Conservation (phyloP, 2,888 invertebrate species). For the Apamea monoglypha region DNA sequence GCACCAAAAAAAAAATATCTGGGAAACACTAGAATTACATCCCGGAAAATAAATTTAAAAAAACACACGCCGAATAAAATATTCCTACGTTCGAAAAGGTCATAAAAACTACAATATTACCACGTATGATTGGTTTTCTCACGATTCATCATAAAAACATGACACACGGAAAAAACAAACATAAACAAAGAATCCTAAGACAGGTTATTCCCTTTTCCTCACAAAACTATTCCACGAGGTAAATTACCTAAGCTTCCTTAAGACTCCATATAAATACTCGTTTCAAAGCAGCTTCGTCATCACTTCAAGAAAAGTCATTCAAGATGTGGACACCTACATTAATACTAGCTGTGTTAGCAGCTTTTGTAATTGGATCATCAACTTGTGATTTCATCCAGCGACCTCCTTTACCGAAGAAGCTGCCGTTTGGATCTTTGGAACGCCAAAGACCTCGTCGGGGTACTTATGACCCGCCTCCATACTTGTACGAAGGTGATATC, state of each 20-base stretch:
- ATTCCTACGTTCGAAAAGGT: neutral
- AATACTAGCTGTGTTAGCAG: slow-evolving; percentile 30
- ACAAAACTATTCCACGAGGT: neutral
- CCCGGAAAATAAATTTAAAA: neutral
- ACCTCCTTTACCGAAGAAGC: neutral
- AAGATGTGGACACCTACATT: slow-evolving; percentile 44
- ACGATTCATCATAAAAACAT: slow-evolving; percentile 2
- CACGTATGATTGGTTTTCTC: neutral
- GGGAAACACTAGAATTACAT: neutral
- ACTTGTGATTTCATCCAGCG: slow-evolving; percentile 3
- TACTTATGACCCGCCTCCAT: slow-evolving; percentile 37
- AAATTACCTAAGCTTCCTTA: slow-evolving; percentile 36
- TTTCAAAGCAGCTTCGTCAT: neutral
- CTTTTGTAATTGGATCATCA: slow-evolving; percentile 34
- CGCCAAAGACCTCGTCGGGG: slow-evolving; percentile 23
- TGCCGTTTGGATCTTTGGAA: neutral
- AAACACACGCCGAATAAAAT: neutral
- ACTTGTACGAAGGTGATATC: slow-evolving; percentile 30
- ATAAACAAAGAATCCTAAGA: neutral
- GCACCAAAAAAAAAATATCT: too few species aligned
- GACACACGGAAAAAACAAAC: slow-evolving; percentile 16
- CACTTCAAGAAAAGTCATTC: slow-evolving; percentile 10
- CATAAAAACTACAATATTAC: neutral
- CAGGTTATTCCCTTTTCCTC: slow-evolving; percentile 20
- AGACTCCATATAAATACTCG: slow-evolving; percentile 35